Evolutionary conservation across 2,113 vertebrate genomes (phyloP), one percentile per base, ranked within the genome.

Genomic region (Scartelaos histophorus): DNA sequence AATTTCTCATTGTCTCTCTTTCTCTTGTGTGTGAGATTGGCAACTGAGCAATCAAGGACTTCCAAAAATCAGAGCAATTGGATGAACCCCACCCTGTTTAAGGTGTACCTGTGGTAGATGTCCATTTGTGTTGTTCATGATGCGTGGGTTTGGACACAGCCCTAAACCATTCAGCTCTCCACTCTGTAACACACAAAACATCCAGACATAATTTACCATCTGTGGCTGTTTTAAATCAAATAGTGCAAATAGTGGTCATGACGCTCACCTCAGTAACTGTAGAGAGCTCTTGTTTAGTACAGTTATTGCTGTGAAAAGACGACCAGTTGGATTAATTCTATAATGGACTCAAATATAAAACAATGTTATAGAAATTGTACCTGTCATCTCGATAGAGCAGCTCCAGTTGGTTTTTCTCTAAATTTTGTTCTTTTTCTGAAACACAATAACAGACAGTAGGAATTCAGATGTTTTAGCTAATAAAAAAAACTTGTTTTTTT

Each of bases 201-300:
- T 5, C 22, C 17, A 38, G 3, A 70, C 10, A 12, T 43, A 5
- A 45, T 2, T 45, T 21, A 35, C 22, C 19, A 53, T 15, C 25
- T 45, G 45, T 6, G 45, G 2, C 46, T 17, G 5, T 43, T 70
- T 17, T 70, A 49, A 62, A 17, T 10, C 56, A 17, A 38, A 17
- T 65, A 21, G 12, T 12, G 2, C 56, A 17, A 38, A 17, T 65
- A 21, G 12, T 12, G 2, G 5, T 17, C 5, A 3, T 4, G 0
- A 15, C 3, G 79, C 84, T 87, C 94, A 98, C 97, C 95, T 97
- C 95, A 67, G 90, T 90, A 46, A 95, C 79, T 45, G 94, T 92
- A 62, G 85, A 88, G 60, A 95, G 85, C 70, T 95, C 94, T 75
- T 91, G 85, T 66, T 92, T 91, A 6, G 92, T 81, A 19, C 90